Percentiles rank a stretch among this genome's conserved stretches.
Evolutionary conservation across 2,113 vertebrate species (phyloP).

Genomic region (Galemys pyrenaicus): DNA sequence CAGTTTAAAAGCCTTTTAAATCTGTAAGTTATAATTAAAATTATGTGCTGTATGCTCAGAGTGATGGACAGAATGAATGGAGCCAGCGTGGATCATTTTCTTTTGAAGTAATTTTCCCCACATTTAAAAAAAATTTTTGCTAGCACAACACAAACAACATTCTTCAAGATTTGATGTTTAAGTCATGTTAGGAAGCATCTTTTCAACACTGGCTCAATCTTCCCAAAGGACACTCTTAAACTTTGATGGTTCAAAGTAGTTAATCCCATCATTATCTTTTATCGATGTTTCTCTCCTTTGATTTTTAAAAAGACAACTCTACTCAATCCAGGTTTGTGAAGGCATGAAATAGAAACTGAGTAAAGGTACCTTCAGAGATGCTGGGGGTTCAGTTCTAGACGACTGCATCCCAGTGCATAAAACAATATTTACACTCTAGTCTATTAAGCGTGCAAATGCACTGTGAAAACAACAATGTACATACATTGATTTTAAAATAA

Average conservation of each 20-base stretch:
- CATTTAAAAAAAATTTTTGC: no score
- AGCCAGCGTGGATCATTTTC: background rate
- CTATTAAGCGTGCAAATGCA: background rate
- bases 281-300: background rate
- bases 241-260: background rate
- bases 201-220: background rate
- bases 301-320: background rate
- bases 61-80: background rate
- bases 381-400: background rate
- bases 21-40: background rate
- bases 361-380: background rate
- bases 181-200: background rate
- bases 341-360: background rate
- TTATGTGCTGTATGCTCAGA: background rate
- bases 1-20: background rate
- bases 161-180: background rate
- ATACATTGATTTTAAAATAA: background rate
- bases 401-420: background rate
- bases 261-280: no score
- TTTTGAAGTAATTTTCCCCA: background rate
- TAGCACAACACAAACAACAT: background rate
- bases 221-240: background rate
- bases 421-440: background rate
- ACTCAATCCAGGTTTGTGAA: background rate
- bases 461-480: background rate